phyloP scores from a whole-genome alignment of 2,888 invertebrate species.

The Limnephilus rhombicus region DNA sequence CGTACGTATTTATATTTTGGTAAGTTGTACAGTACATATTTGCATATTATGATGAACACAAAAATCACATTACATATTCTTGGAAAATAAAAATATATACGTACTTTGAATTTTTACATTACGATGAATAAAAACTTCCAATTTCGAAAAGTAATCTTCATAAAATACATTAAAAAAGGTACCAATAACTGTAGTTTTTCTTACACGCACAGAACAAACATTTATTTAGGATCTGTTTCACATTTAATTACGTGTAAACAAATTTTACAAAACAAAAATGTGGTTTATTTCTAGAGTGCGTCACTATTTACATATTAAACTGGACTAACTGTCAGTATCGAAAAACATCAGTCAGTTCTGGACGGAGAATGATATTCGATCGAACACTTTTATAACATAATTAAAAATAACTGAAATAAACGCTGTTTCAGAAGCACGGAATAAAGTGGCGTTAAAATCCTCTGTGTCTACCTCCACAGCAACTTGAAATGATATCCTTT shows the following conservation, averaged over 20 bases:
- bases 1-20: not conserved
- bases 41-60: not conserved
- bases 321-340: not conserved
- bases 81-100: not conserved
- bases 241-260: not conserved
- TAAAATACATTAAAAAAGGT: not conserved
- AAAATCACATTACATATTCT: not conserved
- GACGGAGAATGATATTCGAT: slow-evolving; percentile 35
- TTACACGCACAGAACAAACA: not conserved
- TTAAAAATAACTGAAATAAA: not conserved
- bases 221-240: not conserved
- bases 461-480: not conserved
- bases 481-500: not conserved
- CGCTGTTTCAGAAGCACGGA: not conserved
- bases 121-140: not conserved
- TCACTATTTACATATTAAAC: slow-evolving; percentile 7
- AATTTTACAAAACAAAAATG: not conserved
- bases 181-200: not conserved
- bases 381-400: not conserved
- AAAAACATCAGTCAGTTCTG: slow-evolving; percentile 33
- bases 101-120: not conserved
- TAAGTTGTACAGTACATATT: not conserved
- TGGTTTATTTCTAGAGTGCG: not conserved
- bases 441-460: not conserved
- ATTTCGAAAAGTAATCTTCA: not conserved